A percentile compares a stretch with the other conserved stretches of the same genome.
phyloP scores from a whole-genome alignment of 2,888 invertebrate species.

The Sinotaia quadrata region DNA sequence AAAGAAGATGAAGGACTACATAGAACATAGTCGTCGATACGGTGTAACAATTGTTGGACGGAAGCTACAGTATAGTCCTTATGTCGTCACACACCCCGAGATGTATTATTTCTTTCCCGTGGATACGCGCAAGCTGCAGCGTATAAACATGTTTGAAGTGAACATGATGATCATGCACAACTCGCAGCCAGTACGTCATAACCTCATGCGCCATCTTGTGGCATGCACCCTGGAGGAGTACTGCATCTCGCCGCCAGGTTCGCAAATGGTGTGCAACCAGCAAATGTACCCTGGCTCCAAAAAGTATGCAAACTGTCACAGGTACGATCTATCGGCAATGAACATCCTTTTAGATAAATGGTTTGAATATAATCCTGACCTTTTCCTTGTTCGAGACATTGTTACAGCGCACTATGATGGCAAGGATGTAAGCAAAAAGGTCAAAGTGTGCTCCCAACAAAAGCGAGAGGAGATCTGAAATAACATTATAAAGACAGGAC shows the following conservation, averaged over 20 bases:
- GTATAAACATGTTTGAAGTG: slow-evolving; percentile 57
- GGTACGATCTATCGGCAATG: slow-evolving; percentile 70
- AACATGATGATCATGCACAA: slow-evolving; percentile 65
- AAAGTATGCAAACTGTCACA: slow-evolving; percentile 65
- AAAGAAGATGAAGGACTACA: slow-evolving; percentile 49
- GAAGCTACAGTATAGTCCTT: slow-evolving; percentile 50
- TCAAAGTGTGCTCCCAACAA: slow-evolving; percentile 42
- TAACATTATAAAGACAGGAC: too few relatives aligned
- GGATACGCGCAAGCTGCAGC: slow-evolving; percentile 51
- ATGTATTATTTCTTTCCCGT: slow-evolving; percentile 67
- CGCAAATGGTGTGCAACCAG: slow-evolving; percentile 50
- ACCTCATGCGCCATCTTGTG: slow-evolving; percentile 66
- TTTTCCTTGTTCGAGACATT: slow-evolving; percentile 43
- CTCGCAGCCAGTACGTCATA: slow-evolving; percentile 50
- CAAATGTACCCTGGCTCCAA: slow-evolving; percentile 41
- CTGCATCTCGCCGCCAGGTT: slow-evolving; percentile 66
- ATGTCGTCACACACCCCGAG: slow-evolving; percentile 59
- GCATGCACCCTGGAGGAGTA: slow-evolving; percentile 67
- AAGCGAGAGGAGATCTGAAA: slow-evolving; percentile 15
- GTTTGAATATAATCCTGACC: slow-evolving; percentile 59
- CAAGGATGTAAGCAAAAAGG: slow-evolving; percentile 33
- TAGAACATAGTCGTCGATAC: slow-evolving; percentile 54
- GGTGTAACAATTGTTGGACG: slow-evolving; percentile 57
- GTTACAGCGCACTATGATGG: slow-evolving; percentile 45
- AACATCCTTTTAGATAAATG: slow-evolving; percentile 70